Percentiles rank a stretch among this genome's conserved stretches.
Evolutionary conservation across 2,888 invertebrate genomes (phyloP).

Genomic region (Podotricha telesiphe): DNA sequence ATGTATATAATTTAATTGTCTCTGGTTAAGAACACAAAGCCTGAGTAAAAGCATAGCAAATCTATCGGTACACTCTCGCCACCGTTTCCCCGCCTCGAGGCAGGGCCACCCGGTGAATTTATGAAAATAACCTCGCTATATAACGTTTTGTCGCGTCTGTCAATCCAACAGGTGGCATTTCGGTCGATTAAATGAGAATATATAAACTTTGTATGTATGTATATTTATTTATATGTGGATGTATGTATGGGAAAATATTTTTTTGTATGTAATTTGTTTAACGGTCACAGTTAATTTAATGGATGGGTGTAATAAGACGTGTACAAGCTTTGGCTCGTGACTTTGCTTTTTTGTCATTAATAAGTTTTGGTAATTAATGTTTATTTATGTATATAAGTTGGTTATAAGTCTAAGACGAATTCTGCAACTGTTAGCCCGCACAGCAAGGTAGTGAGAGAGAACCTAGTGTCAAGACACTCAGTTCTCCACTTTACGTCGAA

Average conservation of each 20-base stretch:
- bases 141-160: conserved; percentile 44
- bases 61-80: conserved; percentile 40
- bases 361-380: neutral
- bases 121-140: conserved; percentile 62
- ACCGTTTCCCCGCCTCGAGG: conserved; percentile 49
- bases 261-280: conserved; percentile 29
- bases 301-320: conserved; percentile 18
- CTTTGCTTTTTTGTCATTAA: neutral
- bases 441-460: too few species aligned
- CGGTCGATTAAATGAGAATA: conserved; percentile 25
- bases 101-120: conserved; percentile 61
- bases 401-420: too few species aligned
- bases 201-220: neutral
- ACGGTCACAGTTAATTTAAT: conserved; percentile 27
- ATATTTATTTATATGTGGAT: neutral
- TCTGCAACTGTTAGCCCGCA: too few species aligned
- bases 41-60: conserved; percentile 6
- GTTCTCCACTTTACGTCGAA: too few species aligned
- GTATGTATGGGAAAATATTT: conserved; percentile 26
- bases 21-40: neutral
- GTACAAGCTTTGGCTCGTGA: neutral
- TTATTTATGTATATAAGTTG: too few species aligned
- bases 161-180: conserved; percentile 38
- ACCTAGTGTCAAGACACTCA: too few species aligned
- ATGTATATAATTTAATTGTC: too few species aligned